Evolutionary conservation across 2,113 vertebrate genomes (phyloP).

Genomic region (Probosciger aterrimus): DNA sequence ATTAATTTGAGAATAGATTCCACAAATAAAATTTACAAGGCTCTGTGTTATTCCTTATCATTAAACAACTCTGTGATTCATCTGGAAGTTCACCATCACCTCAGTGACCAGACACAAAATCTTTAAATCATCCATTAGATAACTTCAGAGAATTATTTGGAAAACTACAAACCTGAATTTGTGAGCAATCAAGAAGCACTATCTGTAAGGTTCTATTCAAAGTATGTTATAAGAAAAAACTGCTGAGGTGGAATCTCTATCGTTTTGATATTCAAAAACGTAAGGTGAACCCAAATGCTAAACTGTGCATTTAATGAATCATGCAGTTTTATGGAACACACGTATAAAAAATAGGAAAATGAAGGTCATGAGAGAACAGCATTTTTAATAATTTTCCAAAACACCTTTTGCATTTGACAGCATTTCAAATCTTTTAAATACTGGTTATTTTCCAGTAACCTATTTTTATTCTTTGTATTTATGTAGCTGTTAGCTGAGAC

Average conservation of each 20-base stretch:
- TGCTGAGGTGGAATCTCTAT: conserved; percentile 43
- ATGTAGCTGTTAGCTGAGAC: neutral
- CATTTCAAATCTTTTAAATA: neutral
- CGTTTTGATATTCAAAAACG: conserved; percentile 56
- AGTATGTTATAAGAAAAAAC: conserved; percentile 35
- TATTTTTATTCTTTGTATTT: neutral
- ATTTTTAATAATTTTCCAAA: conserved; percentile 61
- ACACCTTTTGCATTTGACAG: conserved; percentile 51
- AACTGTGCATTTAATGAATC: conserved; percentile 64
- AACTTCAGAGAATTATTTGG: neutral
- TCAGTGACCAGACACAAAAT: neutral
- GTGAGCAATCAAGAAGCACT: conserved; percentile 51
- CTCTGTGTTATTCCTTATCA: neutral
- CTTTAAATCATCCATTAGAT: neutral
- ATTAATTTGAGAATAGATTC: neutral
- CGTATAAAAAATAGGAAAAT: conserved; percentile 8
- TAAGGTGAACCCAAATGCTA: conserved; percentile 62
- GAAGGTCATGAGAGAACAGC: conserved; percentile 9
- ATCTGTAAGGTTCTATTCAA: conserved; percentile 61
- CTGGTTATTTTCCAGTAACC: neutral
- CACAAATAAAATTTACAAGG: neutral
- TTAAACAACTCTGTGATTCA: neutral
- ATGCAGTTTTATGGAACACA: conserved; percentile 49
- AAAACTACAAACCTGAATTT: conserved; percentile 26
- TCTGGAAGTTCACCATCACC: neutral